Evolutionary conservation across 2,113 vertebrate genomes (phyloP).

Genomic region (Passer montanus): DNA sequence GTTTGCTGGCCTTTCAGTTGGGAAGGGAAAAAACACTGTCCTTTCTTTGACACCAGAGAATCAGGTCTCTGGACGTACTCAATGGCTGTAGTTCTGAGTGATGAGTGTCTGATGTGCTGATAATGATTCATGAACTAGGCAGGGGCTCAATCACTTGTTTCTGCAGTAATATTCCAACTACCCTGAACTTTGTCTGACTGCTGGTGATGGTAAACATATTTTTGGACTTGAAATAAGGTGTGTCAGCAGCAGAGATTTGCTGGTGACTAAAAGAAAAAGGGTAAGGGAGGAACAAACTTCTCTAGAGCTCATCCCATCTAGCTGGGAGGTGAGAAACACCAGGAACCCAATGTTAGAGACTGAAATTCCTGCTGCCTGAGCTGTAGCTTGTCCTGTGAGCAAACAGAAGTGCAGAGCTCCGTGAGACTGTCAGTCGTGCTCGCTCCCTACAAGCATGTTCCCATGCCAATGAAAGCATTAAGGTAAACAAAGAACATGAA

Average conservation of each 20-base stretch:
- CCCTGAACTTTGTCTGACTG: background rate
- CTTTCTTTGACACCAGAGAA: background rate
- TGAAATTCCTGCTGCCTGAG: constrained; percentile 24
- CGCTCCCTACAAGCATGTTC: accelerated
- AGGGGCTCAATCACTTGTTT: background rate
- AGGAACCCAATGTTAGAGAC: background rate
- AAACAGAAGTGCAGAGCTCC: background rate
- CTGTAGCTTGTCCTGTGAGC: background rate
- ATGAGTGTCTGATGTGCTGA: background rate
- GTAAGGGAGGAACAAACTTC: background rate
- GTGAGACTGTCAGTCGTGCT: background rate
- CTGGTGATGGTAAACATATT: background rate
- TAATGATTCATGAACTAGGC: background rate
- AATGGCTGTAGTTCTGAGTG: background rate
- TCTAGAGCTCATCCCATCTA: background rate
- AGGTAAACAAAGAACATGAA: background rate
- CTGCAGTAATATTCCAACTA: background rate
- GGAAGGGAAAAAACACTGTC: background rate
- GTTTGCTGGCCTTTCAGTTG: background rate
- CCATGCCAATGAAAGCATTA: background rate
- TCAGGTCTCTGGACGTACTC: background rate
- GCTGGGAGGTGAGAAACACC: background rate
- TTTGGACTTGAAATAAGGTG: background rate
- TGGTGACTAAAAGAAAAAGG: background rate
- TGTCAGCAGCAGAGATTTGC: background rate